A percentile compares a stretch with the other conserved stretches of the same genome.
Conservation (phyloP, 2,113 vertebrate genomes). For the Herpailurus yagouaroundi region DNA sequence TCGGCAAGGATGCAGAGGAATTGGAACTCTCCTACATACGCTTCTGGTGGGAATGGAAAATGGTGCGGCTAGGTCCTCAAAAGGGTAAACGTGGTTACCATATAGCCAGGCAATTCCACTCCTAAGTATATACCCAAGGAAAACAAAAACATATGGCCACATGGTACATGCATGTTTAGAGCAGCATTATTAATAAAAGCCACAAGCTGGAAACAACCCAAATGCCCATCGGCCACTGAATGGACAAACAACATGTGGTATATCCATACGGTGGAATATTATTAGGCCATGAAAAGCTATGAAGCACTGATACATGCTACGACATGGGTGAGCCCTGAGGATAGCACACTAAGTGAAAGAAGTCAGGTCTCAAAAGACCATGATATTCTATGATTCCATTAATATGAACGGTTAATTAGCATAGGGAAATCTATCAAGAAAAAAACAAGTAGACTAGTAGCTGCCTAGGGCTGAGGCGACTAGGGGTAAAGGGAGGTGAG, state of each 20-base stretch:
- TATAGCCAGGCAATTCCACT: not conserved
- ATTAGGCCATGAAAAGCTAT: not conserved
- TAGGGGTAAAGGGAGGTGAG: not conserved
- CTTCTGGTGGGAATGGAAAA: not conserved
- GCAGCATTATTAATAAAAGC: not conserved
- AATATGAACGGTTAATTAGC: constrained; percentile 15
- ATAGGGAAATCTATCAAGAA: constrained; percentile 1
- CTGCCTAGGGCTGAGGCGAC: not conserved
- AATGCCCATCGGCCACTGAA: not conserved
- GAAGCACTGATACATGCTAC: not conserved
- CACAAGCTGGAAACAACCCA: constrained; percentile 21
- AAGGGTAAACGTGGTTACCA: constrained; percentile 34
- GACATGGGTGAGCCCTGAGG: not conserved
- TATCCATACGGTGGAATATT: constrained; percentile 21
- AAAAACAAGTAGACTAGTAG: not conserved
- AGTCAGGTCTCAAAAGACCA: constrained; percentile 16
- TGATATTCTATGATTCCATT: not conserved
- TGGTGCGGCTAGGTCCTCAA: not conserved
- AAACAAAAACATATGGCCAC: constrained; percentile 48
- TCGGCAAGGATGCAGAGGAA: not conserved
- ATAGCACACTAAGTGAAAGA: constrained; percentile 30
- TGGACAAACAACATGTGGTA: not conserved
- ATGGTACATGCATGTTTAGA: not conserved
- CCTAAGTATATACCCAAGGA: not conserved
- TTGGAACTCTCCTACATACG: not conserved